A percentile compares a stretch with the other conserved stretches of the same genome.
These are phyloP conservation scores for Astropecten irregularis DNA, from an alignment of 53 echinoderm and acorn worm genomes.

Conservation along the genomic window DNA sequence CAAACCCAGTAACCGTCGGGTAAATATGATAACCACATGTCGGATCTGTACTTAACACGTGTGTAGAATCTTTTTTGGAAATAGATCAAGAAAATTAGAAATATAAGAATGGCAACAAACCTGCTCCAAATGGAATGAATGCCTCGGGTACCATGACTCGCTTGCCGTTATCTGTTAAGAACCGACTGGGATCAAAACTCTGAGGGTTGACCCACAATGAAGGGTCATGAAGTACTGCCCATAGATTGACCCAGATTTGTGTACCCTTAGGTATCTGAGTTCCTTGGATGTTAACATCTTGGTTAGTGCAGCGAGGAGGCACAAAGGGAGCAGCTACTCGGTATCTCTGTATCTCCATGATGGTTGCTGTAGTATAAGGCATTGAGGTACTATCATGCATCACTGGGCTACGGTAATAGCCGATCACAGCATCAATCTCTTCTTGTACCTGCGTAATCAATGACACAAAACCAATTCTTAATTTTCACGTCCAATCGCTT, in stretches of 20 bases:
- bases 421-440: constrained; percentile 41
- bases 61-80: neutral
- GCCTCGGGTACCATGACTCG: constrained; percentile 20
- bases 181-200: neutral
- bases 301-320: constrained; percentile 14
- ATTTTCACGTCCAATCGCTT: neutral
- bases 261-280: neutral
- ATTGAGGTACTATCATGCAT: constrained; percentile 11
- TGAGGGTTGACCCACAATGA: constrained; percentile 2
- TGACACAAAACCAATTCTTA: neutral
- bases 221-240: constrained; percentile 30
- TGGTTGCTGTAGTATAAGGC: constrained; percentile 45
- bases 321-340: constrained; percentile 14
- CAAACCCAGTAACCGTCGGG: no score
- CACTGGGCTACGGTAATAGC: neutral
- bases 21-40: no score
- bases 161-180: constrained; percentile 9
- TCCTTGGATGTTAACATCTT: neutral
- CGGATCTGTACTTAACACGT: no score
- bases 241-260: constrained; percentile 27
- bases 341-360: constrained; percentile 33
- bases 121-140: constrained; percentile 40
- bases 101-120: no score
- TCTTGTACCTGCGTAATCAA: neutral
- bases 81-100: neutral